These are phyloP conservation scores for Mesorhabditis belari DNA, from an alignment of 2,888 invertebrate species.

Conservation along the genomic window DNA sequence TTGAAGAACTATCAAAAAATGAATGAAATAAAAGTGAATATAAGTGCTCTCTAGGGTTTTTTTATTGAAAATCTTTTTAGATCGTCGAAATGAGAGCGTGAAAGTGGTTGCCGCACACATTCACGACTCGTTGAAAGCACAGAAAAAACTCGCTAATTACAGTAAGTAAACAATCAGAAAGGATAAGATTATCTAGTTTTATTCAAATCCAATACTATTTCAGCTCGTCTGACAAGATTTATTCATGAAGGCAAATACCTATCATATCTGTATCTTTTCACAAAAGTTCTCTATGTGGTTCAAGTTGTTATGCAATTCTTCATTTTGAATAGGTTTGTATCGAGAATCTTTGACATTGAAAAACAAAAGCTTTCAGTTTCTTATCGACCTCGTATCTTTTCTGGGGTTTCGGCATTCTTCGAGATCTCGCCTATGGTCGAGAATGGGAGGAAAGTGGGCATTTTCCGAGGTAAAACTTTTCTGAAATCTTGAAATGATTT, in stretches of 20 bases:
- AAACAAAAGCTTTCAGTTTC: slow-evolving; percentile 35
- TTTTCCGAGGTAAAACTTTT: slow-evolving; percentile 49
- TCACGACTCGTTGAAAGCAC: slow-evolving; percentile 56
- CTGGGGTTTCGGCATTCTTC: slow-evolving; percentile 53
- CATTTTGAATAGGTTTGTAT: slow-evolving; percentile 48
- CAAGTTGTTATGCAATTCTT: slow-evolving; percentile 52
- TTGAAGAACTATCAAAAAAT: background rate
- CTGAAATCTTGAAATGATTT: background rate
- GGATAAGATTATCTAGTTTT: background rate
- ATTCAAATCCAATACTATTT: background rate
- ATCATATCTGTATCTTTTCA: slow-evolving; percentile 46
- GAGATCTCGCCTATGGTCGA: slow-evolving; percentile 45
- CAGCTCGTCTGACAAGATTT: slow-evolving; percentile 23
- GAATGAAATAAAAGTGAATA: no score
- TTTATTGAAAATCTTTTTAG: background rate
- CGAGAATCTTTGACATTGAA: background rate
- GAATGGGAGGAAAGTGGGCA: slow-evolving; percentile 52
- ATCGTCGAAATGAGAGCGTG: slow-evolving; percentile 15
- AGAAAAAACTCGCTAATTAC: slow-evolving; percentile 53
- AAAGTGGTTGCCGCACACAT: slow-evolving; percentile 57
- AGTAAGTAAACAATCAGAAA: background rate
- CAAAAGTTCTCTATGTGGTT: slow-evolving; percentile 50
- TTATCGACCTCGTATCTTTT: slow-evolving; percentile 51
- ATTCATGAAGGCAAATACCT: slow-evolving; percentile 51
- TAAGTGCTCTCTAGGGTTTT: no score